phyloP scores from a whole-genome alignment of 2,113 vertebrate genomes.

The Butastur rufipennis region DNA sequence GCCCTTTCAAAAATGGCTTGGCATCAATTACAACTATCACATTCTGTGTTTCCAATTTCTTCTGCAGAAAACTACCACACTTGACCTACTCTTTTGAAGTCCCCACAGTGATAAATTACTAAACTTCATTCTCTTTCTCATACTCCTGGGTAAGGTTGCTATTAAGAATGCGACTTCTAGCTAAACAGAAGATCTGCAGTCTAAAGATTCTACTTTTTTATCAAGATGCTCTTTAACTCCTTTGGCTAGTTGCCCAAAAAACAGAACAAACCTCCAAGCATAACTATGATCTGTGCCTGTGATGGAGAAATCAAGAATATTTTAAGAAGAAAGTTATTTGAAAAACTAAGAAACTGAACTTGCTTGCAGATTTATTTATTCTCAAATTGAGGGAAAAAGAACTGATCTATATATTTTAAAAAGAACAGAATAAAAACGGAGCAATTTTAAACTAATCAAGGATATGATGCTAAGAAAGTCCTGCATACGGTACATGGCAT shows the following conservation, averaged over 20 bases:
- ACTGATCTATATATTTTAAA: neutral
- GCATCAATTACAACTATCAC: neutral
- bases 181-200: neutral
- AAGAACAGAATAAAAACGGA: neutral
- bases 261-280: neutral
- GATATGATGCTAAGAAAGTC: neutral
- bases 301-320: neutral
- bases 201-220: neutral
- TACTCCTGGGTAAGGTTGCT: neutral
- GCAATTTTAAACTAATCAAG: neutral
- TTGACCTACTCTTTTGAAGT: neutral
- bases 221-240: neutral
- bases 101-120: neutral
- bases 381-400: neutral
- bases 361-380: neutral
- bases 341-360: neutral
- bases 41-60: neutral
- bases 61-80: neutral
- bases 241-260: neutral
- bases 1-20: slow-evolving; percentile 18
- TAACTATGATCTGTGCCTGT: neutral
- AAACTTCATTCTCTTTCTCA: neutral
- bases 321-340: neutral
- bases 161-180: neutral
- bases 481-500: neutral